Conservation (phyloP, 2,113 vertebrate species). For the Cynocephalus volans region DNA sequence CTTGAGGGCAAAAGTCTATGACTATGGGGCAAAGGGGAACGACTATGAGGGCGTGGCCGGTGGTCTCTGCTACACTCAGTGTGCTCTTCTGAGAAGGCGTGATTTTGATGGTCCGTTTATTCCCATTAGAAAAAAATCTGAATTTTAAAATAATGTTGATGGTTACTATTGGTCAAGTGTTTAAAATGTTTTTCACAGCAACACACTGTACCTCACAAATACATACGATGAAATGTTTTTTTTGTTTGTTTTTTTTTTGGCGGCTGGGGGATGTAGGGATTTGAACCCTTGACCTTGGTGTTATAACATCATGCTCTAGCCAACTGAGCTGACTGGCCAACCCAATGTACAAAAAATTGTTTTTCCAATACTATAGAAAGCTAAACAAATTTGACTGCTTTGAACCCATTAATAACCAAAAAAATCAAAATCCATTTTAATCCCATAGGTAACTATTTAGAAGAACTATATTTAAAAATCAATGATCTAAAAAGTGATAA, state of each 20-base stretch:
- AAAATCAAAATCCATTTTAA: conserved; percentile 5
- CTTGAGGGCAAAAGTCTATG: not conserved
- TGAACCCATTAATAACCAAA: not conserved
- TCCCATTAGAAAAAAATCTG: not conserved
- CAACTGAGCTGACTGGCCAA: too few relatives aligned
- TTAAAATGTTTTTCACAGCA: not conserved
- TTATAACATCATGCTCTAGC: too few relatives aligned
- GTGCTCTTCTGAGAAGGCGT: not conserved
- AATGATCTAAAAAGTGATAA: not conserved
- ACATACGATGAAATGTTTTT: too few relatives aligned
- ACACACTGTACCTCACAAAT: not conserved
- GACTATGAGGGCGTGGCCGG: not conserved
- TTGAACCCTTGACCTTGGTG: too few relatives aligned
- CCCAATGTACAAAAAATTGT: not conserved
- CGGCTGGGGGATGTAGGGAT: too few relatives aligned
- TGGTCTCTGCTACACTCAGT: not conserved
- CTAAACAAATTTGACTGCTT: not conserved
- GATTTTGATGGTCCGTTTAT: not conserved
- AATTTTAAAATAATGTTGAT: conserved; percentile 32
- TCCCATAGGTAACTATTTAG: not conserved
- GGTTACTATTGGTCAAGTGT: not conserved
- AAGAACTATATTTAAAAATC: conserved; percentile 41
- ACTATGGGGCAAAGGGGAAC: not conserved
- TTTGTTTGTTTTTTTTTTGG: too few relatives aligned
- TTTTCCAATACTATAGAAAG: not conserved